Conservation (phyloP, 2,888 invertebrate genomes). For the Melanostoma mellinum region DNA sequence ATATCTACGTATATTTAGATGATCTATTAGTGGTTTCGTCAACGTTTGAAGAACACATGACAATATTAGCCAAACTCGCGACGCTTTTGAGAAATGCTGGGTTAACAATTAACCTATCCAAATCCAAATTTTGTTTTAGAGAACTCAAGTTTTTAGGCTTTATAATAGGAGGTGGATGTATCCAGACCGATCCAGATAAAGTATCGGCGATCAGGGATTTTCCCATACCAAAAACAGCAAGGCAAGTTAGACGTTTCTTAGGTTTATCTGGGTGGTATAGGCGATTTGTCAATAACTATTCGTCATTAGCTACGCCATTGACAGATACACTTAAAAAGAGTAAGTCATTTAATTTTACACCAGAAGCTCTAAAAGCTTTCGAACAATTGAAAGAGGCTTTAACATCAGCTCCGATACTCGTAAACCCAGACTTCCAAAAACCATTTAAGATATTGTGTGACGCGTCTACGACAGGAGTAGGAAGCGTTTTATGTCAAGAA, state of each 20-base stretch:
- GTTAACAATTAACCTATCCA: conserved; percentile 4
- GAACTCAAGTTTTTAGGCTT: conserved; percentile 14
- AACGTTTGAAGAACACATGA: conserved; percentile 32
- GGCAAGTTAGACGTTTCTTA: too few species aligned
- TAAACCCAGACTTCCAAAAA: conserved; percentile 4
- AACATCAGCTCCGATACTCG: not conserved
- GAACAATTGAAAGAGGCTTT: conserved; percentile 18
- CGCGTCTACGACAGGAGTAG: not conserved
- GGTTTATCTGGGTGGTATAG: not conserved
- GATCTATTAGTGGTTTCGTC: too few species aligned
- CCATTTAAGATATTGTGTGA: conserved; percentile 5
- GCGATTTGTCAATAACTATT: not conserved
- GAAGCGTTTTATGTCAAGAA: not conserved
- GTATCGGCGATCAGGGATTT: conserved; percentile 20
- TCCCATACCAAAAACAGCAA: not conserved
- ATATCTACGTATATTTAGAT: not conserved
- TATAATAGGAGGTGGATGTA: conserved; percentile 29
- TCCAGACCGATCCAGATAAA: conserved; percentile 8
- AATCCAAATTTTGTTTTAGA: conserved; percentile 3
- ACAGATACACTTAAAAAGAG: conserved; percentile 17
- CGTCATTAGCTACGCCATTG: not conserved
- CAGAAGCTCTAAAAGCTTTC: conserved; percentile 25
- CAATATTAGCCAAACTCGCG: conserved; percentile 3
- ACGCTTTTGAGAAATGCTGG: conserved; percentile 1
- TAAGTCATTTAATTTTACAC: not conserved